Conservation (phyloP, 2,797 vertebrate genomes). For the Takifugu ocellatus region DNA sequence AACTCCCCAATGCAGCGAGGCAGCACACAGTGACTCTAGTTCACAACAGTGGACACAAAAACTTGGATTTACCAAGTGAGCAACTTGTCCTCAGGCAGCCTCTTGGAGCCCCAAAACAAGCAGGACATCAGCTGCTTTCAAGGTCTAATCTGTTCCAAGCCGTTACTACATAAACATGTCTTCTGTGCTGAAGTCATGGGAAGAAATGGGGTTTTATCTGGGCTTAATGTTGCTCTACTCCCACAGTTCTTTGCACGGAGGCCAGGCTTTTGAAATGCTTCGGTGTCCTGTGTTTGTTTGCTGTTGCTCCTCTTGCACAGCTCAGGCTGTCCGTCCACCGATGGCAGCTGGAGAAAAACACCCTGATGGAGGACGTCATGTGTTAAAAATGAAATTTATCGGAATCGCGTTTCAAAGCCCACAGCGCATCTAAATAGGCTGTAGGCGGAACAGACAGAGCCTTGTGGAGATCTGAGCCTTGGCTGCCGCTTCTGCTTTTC, state of each 20-base stretch:
- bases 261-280: conserved; percentile 55
- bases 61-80: conserved; percentile 29
- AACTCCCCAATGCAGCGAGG: conserved; percentile 7
- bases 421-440: conserved; percentile 18
- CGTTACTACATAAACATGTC: conserved; percentile 69
- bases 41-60: conserved; percentile 34
- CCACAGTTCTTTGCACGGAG: conserved; percentile 38
- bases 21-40: conserved; percentile 7
- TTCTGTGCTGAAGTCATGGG: conserved; percentile 69
- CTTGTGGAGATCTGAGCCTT: conserved; percentile 34
- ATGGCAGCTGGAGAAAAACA: conserved; percentile 7
- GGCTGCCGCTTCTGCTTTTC: conserved; percentile 53
- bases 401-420: conserved; percentile 21
- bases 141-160: conserved; percentile 58
- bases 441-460: conserved; percentile 39
- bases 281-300: conserved; percentile 31
- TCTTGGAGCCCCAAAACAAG: conserved; percentile 46
- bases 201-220: conserved; percentile 43
- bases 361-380: conserved; percentile 7
- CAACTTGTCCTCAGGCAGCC: conserved; percentile 49
- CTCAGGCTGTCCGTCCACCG: conserved; percentile 3
- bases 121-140: conserved; percentile 56
- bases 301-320: conserved; percentile 30
- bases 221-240: conserved; percentile 35
- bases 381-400: conserved; percentile 21